Evolutionary conservation across 2,113 vertebrate genomes (phyloP).

Genomic region (Rhinichthys klamathensis): DNA sequence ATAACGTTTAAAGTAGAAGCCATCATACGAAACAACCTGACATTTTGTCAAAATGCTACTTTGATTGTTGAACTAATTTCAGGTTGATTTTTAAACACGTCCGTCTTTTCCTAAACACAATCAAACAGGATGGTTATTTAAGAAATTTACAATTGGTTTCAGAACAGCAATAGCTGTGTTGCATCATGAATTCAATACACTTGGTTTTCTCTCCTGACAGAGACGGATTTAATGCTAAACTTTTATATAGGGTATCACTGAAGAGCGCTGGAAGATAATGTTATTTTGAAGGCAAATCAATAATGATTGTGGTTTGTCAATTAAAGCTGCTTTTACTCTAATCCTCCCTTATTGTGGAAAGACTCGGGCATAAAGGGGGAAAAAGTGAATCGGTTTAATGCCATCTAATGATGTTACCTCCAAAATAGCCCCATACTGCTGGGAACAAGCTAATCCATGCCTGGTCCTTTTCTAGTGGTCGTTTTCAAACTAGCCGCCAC

Average conservation of each 20-base stretch:
- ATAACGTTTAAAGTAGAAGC: constrained; percentile 42
- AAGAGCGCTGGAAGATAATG: constrained; percentile 66
- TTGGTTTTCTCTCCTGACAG: constrained; percentile 19
- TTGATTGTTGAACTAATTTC: constrained; percentile 31
- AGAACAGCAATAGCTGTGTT: not conserved
- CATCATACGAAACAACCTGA: constrained; percentile 39
- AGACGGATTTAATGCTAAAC: constrained; percentile 22
- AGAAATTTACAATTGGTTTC: not conserved
- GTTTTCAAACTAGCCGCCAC: constrained; percentile 62
- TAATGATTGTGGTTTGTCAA: constrained; percentile 66
- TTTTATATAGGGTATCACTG: constrained; percentile 55
- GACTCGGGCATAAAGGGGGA: constrained; percentile 62
- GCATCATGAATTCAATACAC: not conserved
- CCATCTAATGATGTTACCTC: constrained; percentile 78
- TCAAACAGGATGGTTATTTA: not conserved
- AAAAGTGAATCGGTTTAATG: constrained; percentile 72
- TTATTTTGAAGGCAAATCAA: constrained; percentile 63
- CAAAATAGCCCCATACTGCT: constrained; percentile 79
- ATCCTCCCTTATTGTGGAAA: constrained; percentile 64
- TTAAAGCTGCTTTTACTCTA: constrained; percentile 68
- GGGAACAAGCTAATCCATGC: constrained; percentile 81
- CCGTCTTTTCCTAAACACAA: constrained; percentile 13
- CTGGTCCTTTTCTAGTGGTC: constrained; percentile 68
- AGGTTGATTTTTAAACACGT: constrained; percentile 5
- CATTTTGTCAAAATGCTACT: constrained; percentile 25